Percentiles rank a stretch among this genome's conserved stretches.
These are phyloP conservation scores for Felis chaus DNA, from an alignment of 2,113 vertebrate genomes.

Conservation along the genomic window DNA sequence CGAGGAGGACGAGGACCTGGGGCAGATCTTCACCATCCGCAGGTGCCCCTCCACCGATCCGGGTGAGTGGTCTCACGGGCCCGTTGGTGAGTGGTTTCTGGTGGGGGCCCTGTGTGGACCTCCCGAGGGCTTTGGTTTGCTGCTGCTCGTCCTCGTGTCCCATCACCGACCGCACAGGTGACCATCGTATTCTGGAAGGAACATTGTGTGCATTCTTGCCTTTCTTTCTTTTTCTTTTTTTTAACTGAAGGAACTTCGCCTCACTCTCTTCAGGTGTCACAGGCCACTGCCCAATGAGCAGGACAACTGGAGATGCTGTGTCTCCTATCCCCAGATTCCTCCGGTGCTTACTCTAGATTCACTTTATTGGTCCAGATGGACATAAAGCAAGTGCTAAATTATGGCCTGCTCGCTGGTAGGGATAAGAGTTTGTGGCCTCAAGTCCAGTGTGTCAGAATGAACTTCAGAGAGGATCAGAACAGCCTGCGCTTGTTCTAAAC, in stretches of 20 bases:
- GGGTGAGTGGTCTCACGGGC: slow-evolving; percentile 84
- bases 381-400: neutral
- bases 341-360: fast-evolving
- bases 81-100: too few relatives aligned
- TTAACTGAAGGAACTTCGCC: neutral
- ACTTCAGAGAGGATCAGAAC: neutral
- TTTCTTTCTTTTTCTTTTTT: neutral
- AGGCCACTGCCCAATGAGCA: neutral
- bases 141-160: neutral
- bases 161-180: fast-evolving
- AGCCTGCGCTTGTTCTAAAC: neutral
- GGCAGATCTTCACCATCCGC: slow-evolving; percentile 97
- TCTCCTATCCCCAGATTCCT: neutral
- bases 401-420: neutral
- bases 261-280: neutral
- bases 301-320: neutral
- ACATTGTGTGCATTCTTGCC: fast-evolving
- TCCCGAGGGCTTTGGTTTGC: neutral
- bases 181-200: neutral
- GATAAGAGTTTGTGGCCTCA: neutral
- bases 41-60: slow-evolving; percentile 93
- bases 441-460: neutral
- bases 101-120: fast-evolving
- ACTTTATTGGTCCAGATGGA: neutral
- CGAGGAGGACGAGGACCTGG: slow-evolving; percentile 95